These are phyloP conservation scores for Zelleria hepariella DNA, from an alignment of 2,888 invertebrate species.

Conservation along the genomic window DNA sequence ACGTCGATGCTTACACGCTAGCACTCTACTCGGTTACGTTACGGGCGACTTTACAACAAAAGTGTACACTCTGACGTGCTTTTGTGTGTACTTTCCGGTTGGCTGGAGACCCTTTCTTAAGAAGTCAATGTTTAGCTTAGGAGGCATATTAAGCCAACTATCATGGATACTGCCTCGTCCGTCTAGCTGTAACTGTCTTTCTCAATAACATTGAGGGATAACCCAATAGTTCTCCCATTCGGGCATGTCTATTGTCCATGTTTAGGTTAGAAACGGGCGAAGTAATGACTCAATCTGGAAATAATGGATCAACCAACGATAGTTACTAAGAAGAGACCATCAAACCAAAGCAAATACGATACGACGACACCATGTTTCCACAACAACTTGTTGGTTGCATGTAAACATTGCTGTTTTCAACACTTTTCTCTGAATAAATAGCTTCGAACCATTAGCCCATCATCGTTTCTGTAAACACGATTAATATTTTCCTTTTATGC, in stretches of 20 bases:
- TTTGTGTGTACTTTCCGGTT: background rate
- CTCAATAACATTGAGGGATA: no score
- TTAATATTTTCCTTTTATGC: background rate
- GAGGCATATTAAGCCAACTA: no score
- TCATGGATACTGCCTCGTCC: no score
- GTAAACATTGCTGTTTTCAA: constrained; percentile 35
- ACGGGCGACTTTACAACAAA: no score
- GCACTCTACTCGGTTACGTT: no score
- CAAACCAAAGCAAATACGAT: background rate
- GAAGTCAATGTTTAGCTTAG: background rate
- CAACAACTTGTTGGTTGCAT: constrained; percentile 19
- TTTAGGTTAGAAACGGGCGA: no score
- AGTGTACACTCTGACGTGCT: no score
- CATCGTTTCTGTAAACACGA: constrained; percentile 8
- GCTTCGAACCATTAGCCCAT: constrained; percentile 20
- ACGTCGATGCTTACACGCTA: no score
- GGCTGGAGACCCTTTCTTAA: background rate
- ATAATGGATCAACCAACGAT: background rate
- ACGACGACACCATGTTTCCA: constrained; percentile 34
- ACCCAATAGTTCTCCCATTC: no score
- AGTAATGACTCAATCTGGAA: no score
- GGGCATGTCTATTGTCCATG: no score
- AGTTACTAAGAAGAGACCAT: background rate
- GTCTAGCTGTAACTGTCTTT: no score
- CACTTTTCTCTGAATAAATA: constrained; percentile 32